Evolutionary conservation across 1,140 invertebrate genomes (phyloP).

Genomic region (Penaeus vannamei): DNA sequence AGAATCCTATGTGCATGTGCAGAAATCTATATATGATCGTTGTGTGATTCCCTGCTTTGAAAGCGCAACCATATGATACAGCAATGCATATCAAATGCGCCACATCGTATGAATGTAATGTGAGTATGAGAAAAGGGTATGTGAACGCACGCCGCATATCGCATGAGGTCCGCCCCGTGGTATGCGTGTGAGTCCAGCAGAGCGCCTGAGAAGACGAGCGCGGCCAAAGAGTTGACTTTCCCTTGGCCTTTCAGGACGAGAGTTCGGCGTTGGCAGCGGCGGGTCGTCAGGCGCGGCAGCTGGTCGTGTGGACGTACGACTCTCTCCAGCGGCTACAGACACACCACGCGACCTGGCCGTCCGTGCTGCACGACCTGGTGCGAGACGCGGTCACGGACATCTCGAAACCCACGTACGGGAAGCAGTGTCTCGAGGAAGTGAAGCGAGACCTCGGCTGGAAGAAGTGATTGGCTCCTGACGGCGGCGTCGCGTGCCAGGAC

Average conservation of each 20-base stretch:
- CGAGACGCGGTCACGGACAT: slow-evolving; percentile 55
- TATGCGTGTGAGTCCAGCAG: too few species aligned
- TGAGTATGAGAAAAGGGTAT: too few species aligned
- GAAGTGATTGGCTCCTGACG: slow-evolving; percentile 11
- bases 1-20: too few species aligned
- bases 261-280: slow-evolving; percentile 28
- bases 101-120: too few species aligned
- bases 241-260: slow-evolving; percentile 39
- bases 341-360: slow-evolving; percentile 54
- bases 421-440: slow-evolving; percentile 58
- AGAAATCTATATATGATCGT: too few species aligned
- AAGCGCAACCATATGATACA: too few species aligned
- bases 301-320: slow-evolving; percentile 52
- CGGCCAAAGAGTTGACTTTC: background rate
- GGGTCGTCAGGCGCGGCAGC: slow-evolving; percentile 47
- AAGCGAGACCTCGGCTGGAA: slow-evolving; percentile 55
- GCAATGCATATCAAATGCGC: too few species aligned
- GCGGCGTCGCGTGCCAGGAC: too few species aligned
- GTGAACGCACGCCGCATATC: too few species aligned
- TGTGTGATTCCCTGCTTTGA: too few species aligned
- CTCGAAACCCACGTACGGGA: slow-evolving; percentile 52
- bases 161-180: too few species aligned
- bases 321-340: slow-evolving; percentile 50
- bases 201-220: background rate
- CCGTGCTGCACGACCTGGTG: slow-evolving; percentile 58